Conservation (phyloP, 2,113 vertebrate species). For the Anolis carolinensis region DNA sequence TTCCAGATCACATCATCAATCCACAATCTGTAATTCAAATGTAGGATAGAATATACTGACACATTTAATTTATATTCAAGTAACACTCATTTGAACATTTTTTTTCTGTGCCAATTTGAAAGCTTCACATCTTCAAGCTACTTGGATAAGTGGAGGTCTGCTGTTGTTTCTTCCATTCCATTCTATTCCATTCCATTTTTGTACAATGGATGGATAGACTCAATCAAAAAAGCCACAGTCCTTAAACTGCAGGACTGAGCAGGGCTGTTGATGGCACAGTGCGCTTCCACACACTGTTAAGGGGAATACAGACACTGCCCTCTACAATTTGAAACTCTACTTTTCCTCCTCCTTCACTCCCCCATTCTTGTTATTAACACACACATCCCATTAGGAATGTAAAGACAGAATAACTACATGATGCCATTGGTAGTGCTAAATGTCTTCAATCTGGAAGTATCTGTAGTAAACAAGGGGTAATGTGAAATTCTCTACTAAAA, state of each 20-base stretch:
- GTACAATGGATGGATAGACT: neutral
- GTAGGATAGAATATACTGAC: constrained; percentile 50
- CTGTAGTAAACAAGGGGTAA: too few species aligned
- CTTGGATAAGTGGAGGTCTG: neutral
- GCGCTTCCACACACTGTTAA: too few species aligned
- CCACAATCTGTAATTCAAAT: constrained; percentile 40
- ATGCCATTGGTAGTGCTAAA: neutral
- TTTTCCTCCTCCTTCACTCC: neutral
- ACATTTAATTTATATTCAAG: constrained; percentile 32
- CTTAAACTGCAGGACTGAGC: too few species aligned
- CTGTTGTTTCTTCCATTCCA: neutral
- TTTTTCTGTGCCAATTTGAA: neutral
- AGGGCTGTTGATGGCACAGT: too few species aligned
- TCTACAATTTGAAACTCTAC: neutral
- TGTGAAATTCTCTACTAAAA: neutral
- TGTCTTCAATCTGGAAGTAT: neutral
- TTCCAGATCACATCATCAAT: constrained; percentile 44
- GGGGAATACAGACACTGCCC: too few species aligned
- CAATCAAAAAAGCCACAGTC: too few species aligned
- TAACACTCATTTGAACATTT: constrained; percentile 21
- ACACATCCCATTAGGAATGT: too few species aligned
- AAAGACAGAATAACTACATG: neutral
- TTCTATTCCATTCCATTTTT: neutral
- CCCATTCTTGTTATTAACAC: neutral
- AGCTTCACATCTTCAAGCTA: neutral